Evolutionary conservation across 1,140 invertebrate genomes (phyloP).

Genomic region (Antheraea pernyi): DNA sequence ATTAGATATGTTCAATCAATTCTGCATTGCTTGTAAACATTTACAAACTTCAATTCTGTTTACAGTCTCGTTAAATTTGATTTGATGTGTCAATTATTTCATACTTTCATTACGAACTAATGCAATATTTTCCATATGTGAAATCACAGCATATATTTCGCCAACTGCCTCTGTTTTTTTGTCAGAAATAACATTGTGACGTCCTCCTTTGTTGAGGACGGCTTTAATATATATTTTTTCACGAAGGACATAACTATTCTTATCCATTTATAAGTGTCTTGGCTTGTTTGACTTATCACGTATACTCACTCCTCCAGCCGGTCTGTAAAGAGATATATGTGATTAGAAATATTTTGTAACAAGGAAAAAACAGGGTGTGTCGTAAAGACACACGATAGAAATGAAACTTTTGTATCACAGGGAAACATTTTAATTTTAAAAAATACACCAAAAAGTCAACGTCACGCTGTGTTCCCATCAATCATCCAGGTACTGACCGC

Average conservation of each 20-base stretch:
- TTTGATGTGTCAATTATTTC: slow-evolving; percentile 48
- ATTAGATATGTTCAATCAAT: slow-evolving; percentile 52
- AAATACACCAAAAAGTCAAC: too few species aligned
- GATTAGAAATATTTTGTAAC: not conserved
- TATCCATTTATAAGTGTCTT: slow-evolving; percentile 39
- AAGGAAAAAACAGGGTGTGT: not conserved
- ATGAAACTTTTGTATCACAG: too few species aligned
- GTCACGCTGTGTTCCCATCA: too few species aligned
- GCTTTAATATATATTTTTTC: slow-evolving; percentile 25
- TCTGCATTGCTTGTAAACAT: slow-evolving; percentile 38
- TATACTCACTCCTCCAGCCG: slow-evolving; percentile 76
- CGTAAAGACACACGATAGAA: too few species aligned
- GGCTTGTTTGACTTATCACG: slow-evolving; percentile 69
- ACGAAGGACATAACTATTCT: slow-evolving; percentile 30
- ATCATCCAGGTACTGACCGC: too few species aligned
- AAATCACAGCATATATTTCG: slow-evolving; percentile 55
- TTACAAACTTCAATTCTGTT: slow-evolving; percentile 73
- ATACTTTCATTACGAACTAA: slow-evolving; percentile 2
- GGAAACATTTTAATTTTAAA: too few species aligned
- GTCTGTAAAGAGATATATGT: slow-evolving; percentile 56
- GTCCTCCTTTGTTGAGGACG: slow-evolving; percentile 29
- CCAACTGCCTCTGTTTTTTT: slow-evolving; percentile 38
- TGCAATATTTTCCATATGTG: slow-evolving; percentile 18
- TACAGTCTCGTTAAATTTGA: slow-evolving; percentile 64
- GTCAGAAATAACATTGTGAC: slow-evolving; percentile 30